A percentile compares a stretch with the other conserved stretches of the same genome.
These are phyloP conservation scores for Pheosia tremula DNA, from an alignment of 2,888 invertebrate species.

Conservation along the genomic window DNA sequence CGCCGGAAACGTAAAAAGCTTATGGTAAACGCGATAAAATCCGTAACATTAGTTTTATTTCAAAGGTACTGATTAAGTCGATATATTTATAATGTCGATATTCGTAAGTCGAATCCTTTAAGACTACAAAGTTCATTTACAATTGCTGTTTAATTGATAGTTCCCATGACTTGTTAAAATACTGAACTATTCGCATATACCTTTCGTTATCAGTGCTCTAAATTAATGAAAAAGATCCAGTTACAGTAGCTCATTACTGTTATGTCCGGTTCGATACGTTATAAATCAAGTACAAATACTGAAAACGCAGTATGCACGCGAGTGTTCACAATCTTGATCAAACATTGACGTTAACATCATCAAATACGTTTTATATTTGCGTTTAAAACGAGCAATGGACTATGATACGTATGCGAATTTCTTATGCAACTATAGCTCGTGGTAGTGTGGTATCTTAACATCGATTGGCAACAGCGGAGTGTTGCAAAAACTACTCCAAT, in stretches of 20 bases:
- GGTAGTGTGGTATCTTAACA: not conserved
- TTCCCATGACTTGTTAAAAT: no score
- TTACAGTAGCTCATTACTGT: not conserved
- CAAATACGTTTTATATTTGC: not conserved
- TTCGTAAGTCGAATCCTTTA: not conserved
- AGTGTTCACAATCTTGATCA: not conserved
- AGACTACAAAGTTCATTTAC: not conserved
- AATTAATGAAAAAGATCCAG: not conserved
- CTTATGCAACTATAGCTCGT: constrained; percentile 1
- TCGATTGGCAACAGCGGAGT: constrained; percentile 3
- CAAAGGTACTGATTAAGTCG: not conserved
- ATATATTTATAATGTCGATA: not conserved
- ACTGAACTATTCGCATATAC: not conserved
- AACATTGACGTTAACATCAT: not conserved
- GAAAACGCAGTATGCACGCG: not conserved
- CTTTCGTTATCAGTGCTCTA: constrained; percentile 1
- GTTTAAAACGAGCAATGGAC: not conserved
- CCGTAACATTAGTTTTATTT: no score
- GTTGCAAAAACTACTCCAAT: constrained; percentile 4
- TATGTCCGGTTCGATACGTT: constrained; percentile 3
- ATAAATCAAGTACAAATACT: not conserved
- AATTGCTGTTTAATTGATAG: no score
- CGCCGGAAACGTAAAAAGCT: no score
- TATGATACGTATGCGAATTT: not conserved
- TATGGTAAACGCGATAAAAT: no score